phyloP scores from a whole-genome alignment of 2,797 vertebrate genomes.

The Sebastes goodei region DNA sequence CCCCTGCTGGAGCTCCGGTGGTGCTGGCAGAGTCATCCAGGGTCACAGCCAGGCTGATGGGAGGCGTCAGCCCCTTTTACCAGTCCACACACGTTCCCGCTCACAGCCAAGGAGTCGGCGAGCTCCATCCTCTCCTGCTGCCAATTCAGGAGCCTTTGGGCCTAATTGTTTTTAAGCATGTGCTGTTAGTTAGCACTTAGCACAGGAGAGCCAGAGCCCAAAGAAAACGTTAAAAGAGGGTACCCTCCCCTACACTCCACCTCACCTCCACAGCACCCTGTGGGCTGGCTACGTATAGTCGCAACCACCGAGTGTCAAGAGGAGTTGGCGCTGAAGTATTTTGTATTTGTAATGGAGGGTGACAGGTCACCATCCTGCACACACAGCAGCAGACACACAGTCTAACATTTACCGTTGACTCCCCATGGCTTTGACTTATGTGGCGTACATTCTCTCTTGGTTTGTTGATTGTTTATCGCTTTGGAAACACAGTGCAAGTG shows the following conservation, averaged over 20 bases:
- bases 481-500: conserved; percentile 57
- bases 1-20: neutral
- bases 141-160: conserved; percentile 18
- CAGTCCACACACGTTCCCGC: conserved; percentile 54
- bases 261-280: neutral
- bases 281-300: neutral
- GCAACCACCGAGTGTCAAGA: conserved; percentile 5
- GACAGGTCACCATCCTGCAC: conserved; percentile 15
- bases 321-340: neutral
- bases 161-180: conserved; percentile 48
- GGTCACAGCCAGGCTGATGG: conserved; percentile 49
- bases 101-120: conserved; percentile 30
- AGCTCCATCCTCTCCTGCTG: conserved; percentile 26
- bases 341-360: conserved; percentile 14
- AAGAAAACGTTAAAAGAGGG: conserved; percentile 11
- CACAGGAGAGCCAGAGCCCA: neutral
- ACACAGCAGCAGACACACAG: conserved; percentile 7
- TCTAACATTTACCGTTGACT: conserved; percentile 40
- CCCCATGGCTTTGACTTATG: conserved; percentile 47
- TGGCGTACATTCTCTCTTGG: conserved; percentile 35
- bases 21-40: conserved; percentile 41
- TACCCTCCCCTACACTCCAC: neutral
- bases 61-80: conserved; percentile 28
- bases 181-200: conserved; percentile 38
- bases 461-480: conserved; percentile 68